phyloP scores from a whole-genome alignment of 2,113 vertebrate species.

The Xiphias gladius region DNA sequence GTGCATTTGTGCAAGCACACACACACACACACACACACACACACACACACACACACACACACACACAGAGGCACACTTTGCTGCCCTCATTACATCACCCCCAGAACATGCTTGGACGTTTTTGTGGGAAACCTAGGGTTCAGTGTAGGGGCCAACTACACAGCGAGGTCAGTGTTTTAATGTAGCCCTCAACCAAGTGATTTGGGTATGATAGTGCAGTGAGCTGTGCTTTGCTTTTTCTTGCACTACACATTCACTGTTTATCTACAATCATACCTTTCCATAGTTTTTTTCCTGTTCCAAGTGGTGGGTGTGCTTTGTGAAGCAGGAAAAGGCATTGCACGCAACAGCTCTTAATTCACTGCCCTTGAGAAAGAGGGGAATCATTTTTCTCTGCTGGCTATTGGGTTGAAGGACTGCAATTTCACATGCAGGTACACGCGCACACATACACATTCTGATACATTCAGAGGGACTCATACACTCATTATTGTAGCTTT shows the following conservation, averaged over 20 bases:
- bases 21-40: constrained; percentile 4
- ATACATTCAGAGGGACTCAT: not conserved
- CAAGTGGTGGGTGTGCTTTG: constrained; percentile 15
- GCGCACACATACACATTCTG: not conserved
- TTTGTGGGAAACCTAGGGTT: constrained; percentile 34
- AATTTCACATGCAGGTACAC: constrained; percentile 53
- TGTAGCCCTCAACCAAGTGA: constrained; percentile 10
- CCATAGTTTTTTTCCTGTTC: constrained; percentile 1
- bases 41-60: constrained; percentile 3
- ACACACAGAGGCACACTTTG: not conserved
- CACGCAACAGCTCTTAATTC: constrained; percentile 38
- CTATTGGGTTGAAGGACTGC: constrained; percentile 45
- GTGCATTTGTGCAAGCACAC: constrained; percentile 2
- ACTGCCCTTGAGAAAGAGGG: constrained; percentile 26
- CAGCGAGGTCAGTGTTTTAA: constrained; percentile 11
- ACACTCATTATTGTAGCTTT: constrained; percentile 62
- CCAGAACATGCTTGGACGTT: constrained; percentile 20
- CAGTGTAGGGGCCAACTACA: constrained; percentile 1
- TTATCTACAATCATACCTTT: constrained; percentile 24
- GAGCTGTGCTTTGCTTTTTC: constrained; percentile 30
- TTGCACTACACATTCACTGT: constrained; percentile 24
- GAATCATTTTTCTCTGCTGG: constrained; percentile 56
- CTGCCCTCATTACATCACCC: constrained; percentile 13
- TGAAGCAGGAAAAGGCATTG: constrained; percentile 41
- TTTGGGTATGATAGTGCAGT: constrained; percentile 1